Evolutionary conservation across 2,888 invertebrate genomes (phyloP).

Genomic region (Dasysyrphus albostriatus): DNA sequence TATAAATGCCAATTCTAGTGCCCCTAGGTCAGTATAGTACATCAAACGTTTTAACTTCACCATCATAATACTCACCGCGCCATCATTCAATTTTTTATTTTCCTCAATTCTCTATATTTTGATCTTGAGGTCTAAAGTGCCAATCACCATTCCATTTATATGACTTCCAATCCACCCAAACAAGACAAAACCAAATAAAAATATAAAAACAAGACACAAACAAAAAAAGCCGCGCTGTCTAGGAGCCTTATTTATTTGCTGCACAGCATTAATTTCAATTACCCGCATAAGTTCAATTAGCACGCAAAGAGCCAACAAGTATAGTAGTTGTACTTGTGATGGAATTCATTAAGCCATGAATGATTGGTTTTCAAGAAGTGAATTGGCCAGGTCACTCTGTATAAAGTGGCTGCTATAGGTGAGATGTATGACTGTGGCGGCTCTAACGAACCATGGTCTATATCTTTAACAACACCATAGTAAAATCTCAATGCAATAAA

Average conservation of each 20-base stretch:
- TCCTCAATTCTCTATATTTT: conserved; percentile 18
- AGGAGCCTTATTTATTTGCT: conserved; percentile 43
- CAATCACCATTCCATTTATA: conserved; percentile 44
- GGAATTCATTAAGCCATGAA: conserved; percentile 66
- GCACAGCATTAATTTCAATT: conserved; percentile 62
- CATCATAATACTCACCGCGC: not conserved
- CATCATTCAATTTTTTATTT: conserved; percentile 4
- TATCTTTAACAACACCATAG: conserved; percentile 17
- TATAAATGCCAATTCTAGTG: not conserved
- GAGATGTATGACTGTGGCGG: not conserved
- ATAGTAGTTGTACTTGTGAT: conserved; percentile 45
- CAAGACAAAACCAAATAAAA: conserved; percentile 23
- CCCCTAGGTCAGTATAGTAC: conserved; percentile 38
- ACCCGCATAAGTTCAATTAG: conserved; percentile 69
- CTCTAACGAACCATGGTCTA: not conserved
- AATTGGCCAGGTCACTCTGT: conserved; percentile 47
- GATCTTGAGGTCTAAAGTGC: conserved; percentile 47
- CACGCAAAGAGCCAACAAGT: conserved; percentile 56
- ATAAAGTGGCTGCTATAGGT: not conserved
- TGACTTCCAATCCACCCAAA: conserved; percentile 21
- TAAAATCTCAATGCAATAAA: conserved; percentile 5
- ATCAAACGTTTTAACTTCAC: not conserved
- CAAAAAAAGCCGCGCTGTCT: conserved; percentile 31
- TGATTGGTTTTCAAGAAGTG: conserved; percentile 49
- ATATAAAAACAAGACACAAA: conserved; percentile 6